phyloP scores from a whole-genome alignment of 2,888 invertebrate genomes.

The Muscina levida region DNA sequence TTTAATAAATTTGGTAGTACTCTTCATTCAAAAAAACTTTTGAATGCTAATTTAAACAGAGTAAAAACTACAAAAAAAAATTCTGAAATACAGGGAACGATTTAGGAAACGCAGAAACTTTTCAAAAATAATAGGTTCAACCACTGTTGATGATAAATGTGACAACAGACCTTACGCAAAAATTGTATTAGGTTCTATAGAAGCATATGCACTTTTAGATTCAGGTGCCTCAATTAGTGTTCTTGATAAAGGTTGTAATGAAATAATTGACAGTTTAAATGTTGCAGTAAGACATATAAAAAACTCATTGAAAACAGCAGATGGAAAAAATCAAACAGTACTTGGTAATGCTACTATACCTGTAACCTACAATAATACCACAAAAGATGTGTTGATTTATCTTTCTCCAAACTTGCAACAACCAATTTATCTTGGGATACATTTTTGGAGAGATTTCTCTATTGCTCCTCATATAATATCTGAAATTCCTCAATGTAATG shows the following conservation, averaged over 20 bases:
- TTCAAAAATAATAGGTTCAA: conserved; percentile 23
- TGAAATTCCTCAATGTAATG: too few species aligned
- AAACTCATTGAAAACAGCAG: conserved; percentile 39
- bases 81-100: conserved; percentile 27
- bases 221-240: conserved; percentile 37
- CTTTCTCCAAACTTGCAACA: conserved; percentile 15
- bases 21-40: too few species aligned
- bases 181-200: not conserved
- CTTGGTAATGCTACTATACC: conserved; percentile 32
- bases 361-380: not conserved
- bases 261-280: not conserved
- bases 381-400: conserved; percentile 34
- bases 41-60: too few species aligned
- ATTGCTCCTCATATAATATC: too few species aligned
- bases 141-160: not conserved
- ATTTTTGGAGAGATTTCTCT: too few species aligned
- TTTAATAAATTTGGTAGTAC: too few species aligned
- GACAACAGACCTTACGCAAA: conserved; percentile 33
- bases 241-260: not conserved
- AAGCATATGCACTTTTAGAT: conserved; percentile 27
- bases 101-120: conserved; percentile 21
- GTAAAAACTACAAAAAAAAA: too few species aligned
- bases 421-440: too few species aligned
- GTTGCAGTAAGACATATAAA: not conserved
- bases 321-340: conserved; percentile 10